Percentiles rank a stretch among this genome's conserved stretches.
phyloP scores from a whole-genome alignment of 2,797 vertebrate genomes.

The Acanthis flammea region DNA sequence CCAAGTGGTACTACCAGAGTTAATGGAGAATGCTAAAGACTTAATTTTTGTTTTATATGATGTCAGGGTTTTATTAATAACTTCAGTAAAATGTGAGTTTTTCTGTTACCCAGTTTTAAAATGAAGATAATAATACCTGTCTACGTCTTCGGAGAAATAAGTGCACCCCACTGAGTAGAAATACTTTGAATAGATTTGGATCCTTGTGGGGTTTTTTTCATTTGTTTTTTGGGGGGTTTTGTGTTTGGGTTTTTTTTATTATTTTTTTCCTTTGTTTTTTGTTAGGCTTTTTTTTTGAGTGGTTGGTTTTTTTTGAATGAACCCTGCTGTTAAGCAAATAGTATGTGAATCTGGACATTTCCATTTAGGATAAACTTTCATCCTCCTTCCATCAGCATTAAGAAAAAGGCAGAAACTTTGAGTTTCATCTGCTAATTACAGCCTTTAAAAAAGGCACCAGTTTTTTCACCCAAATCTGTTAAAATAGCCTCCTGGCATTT shows the following conservation, averaged over 20 bases:
- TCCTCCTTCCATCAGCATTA: neutral
- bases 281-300: no score
- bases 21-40: neutral
- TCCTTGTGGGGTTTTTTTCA: neutral
- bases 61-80: neutral
- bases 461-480: neutral
- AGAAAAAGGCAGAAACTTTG: neutral
- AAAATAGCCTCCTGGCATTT: neutral
- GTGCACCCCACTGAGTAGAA: neutral
- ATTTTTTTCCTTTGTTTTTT: no score
- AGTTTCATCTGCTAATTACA: neutral
- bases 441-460: accelerated
- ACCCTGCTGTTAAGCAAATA: neutral
- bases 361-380: neutral
- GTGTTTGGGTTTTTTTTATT: neutral
- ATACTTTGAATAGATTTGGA: neutral
- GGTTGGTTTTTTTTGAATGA: neutral
- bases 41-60: neutral
- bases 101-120: neutral
- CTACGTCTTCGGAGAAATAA: neutral
- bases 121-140: neutral
- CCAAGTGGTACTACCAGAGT: neutral
- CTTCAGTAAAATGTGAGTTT: neutral
- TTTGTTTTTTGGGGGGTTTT: neutral
- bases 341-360: neutral